Conservation (phyloP, 2,113 vertebrate species). For the Onychorhynchus coronatus region DNA sequence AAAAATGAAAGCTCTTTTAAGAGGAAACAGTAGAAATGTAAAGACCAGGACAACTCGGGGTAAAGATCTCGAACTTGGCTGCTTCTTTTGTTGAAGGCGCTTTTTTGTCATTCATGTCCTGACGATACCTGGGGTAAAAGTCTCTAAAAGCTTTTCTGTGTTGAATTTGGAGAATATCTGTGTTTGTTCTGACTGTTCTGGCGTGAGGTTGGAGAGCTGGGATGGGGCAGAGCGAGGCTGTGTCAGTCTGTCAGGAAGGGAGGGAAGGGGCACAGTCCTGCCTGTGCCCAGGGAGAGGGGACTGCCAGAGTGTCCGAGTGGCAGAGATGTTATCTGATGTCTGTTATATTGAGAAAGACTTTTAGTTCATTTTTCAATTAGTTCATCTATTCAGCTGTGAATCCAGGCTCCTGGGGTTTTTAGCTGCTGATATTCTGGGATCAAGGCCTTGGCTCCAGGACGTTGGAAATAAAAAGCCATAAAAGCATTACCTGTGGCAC, state of each 20-base stretch:
- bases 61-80: neutral
- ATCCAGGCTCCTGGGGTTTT: neutral
- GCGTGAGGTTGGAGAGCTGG: neutral
- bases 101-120: fast-evolving
- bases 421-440: neutral
- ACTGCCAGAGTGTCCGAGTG: fast-evolving
- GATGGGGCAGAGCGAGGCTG: neutral
- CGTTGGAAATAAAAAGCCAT: neutral
- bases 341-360: fast-evolving
- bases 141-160: neutral
- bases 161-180: neutral
- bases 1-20: neutral
- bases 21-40: neutral
- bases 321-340: fast-evolving
- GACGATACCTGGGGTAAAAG: neutral
- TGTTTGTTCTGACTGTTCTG: neutral
- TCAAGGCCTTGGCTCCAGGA: neutral
- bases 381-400: neutral
- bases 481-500: neutral
- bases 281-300: neutral
- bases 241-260: neutral
- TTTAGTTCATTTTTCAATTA: neutral
- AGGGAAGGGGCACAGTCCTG: neutral
- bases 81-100: neutral
- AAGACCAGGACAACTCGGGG: neutral